Conservation (phyloP, 2,888 invertebrate genomes). For the Sinohyriopsis cumingii region DNA sequence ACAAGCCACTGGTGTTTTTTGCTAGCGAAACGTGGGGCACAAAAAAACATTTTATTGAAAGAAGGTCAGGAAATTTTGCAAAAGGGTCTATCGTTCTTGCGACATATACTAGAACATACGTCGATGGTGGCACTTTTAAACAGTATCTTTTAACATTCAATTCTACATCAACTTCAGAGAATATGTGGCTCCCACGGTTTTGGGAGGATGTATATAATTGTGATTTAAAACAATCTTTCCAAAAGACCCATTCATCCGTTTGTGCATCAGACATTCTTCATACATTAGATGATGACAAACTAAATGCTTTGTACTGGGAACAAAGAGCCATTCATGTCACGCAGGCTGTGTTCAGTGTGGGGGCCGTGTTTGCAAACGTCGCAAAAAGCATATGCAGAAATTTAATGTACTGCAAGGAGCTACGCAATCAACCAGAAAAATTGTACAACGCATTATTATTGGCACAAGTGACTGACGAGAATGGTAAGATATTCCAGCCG, state of each 20-base stretch:
- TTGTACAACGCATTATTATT: background rate
- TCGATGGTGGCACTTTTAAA: slow-evolving; percentile 17
- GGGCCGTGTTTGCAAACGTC: slow-evolving; percentile 28
- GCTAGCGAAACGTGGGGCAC: slow-evolving; percentile 62
- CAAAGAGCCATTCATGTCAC: slow-evolving; percentile 51
- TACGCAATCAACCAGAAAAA: background rate
- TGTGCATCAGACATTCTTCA: slow-evolving; percentile 10
- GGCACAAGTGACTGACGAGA: background rate
- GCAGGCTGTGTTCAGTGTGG: slow-evolving; percentile 46
- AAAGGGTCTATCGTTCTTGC: slow-evolving; percentile 50
- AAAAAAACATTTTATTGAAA: slow-evolving; percentile 27
- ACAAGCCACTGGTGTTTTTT: slow-evolving; percentile 43
- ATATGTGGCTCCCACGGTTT: slow-evolving; percentile 51
- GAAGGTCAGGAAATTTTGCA: slow-evolving; percentile 29
- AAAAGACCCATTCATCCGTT: slow-evolving; percentile 16
- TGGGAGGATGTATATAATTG: slow-evolving; percentile 53
- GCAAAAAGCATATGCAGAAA: slow-evolving; percentile 11
- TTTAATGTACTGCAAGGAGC: background rate
- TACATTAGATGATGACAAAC: slow-evolving; percentile 11
- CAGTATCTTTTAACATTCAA: slow-evolving; percentile 29
- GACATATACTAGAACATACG: slow-evolving; percentile 28
- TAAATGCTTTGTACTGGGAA: slow-evolving; percentile 26
- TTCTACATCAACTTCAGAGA: slow-evolving; percentile 13
- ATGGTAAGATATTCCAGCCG: slow-evolving; percentile 19
- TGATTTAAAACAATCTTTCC: slow-evolving; percentile 45